Base-by-base conservation (phyloP, 1,140 invertebrate species). In the Micrasema longulum region DNA sequence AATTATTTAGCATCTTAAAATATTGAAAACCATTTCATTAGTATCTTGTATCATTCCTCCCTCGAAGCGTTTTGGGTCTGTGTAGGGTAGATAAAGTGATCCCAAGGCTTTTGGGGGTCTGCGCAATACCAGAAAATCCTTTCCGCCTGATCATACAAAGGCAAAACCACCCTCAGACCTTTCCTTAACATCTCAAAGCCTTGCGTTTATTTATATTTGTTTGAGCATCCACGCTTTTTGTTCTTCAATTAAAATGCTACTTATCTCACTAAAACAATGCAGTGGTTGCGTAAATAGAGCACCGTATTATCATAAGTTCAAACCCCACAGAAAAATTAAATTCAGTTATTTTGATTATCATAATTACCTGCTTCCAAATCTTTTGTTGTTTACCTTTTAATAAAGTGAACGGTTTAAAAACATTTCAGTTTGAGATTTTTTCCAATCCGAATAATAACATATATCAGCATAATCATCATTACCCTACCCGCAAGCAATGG, bases 41-140 rank as follows among this genome's bases (percentile, higher is more conserved):
- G 65, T 50, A 38, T 53, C 65, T 68, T 73, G 71, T 73, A 53
- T 50, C 52, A 38, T 48, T 57, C 26, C 52, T 35, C 57, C 38
- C 71, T 43, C 48, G 12, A 72, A 60, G 53, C 35, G 63, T 16
- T 38, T 26, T 31, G 35, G 64, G 55, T 48, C 53, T 72, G 64
- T 62, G 57, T 65, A 65, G 52, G 35, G 45, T 36, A 68, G 71
- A 73, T 73, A 73, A 68, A 62, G 47, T 73, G 65, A 73, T 68
- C 65, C 71, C 43, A 12, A 47, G 65, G 53, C 52, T 66, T 63
- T 69, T 52, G 50, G 65, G 63, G 64, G 60, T 47, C 60, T 14
- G 20, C 55, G 36, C 64, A 63, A 68, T 67, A 52, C 43, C 65
- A 16, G 64, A 43, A 26, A 62, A 69, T 64, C 71, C 64, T 63